A percentile compares a stretch with the other conserved stretches of the same genome.
These are phyloP conservation scores for Enteromius anoplus DNA, from an alignment of 2,797 vertebrate genomes.

Conservation along the genomic window DNA sequence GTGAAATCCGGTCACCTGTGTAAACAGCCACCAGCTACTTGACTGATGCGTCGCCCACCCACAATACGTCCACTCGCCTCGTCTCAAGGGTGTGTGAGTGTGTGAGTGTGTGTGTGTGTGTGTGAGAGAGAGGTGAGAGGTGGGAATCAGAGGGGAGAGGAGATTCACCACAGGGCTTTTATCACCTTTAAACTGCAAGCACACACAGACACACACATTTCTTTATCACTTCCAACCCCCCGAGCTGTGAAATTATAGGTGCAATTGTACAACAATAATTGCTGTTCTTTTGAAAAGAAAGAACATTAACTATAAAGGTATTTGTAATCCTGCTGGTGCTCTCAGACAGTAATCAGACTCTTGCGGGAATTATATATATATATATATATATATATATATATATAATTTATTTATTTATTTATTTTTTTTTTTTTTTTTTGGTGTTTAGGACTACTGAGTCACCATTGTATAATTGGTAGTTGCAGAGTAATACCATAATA, in stretches of 20 bases:
- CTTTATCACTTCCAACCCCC: constrained; percentile 17
- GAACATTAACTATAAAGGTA: neutral
- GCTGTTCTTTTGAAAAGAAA: constrained; percentile 25
- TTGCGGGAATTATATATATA: neutral
- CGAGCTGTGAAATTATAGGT: constrained; percentile 41
- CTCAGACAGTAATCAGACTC: neutral
- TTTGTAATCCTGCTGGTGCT: constrained; percentile 4
- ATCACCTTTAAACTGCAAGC: constrained; percentile 44
- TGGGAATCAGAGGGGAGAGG: constrained; percentile 30
- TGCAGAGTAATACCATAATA: neutral
- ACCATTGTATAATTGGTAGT: neutral
- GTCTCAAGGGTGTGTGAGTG: constrained; percentile 19
- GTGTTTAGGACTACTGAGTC: neutral
- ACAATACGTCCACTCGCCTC: neutral
- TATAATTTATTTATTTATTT: too few relatives aligned
- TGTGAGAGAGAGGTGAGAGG: constrained; percentile 30
- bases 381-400: neutral
- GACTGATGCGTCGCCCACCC: constrained; percentile 34
- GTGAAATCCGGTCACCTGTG: constrained; percentile 53
- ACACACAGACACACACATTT: constrained; percentile 34
- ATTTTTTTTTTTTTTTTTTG: neutral
- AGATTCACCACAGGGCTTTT: constrained; percentile 44
- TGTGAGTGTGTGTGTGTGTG: constrained; percentile 7
- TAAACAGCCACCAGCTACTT: constrained; percentile 54
- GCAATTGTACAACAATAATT: constrained; percentile 34